These are phyloP conservation scores for Scolanthus callimorphus DNA, from an alignment of 92 coral and sea anemone species.

Conservation along the genomic window DNA sequence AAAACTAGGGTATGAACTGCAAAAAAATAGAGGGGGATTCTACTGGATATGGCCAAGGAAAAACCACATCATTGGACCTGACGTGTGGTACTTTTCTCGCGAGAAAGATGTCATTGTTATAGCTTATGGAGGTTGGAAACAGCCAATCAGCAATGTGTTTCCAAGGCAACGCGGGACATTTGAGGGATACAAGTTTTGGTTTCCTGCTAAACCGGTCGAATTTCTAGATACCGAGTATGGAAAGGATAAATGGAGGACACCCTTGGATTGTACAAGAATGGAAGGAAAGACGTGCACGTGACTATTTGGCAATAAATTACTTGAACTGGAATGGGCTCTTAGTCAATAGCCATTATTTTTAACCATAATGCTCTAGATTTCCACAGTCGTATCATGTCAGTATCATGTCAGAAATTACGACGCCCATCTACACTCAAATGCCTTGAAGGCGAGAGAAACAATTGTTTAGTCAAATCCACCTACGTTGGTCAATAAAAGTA, in stretches of 20 bases:
- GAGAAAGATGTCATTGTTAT: background rate
- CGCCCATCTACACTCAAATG: too few relatives aligned
- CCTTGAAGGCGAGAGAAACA: too few relatives aligned
- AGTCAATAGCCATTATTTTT: too few relatives aligned
- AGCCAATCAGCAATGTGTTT: slow-evolving; percentile 1
- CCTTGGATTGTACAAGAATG: background rate
- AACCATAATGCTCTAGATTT: too few relatives aligned
- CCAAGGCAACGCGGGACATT: slow-evolving; percentile 13
- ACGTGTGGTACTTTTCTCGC: background rate
- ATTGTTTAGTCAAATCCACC: too few relatives aligned
- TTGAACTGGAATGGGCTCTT: too few relatives aligned
- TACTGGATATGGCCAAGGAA: background rate
- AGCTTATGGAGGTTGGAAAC: background rate
- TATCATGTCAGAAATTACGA: too few relatives aligned
- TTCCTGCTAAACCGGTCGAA: slow-evolving; percentile 3
- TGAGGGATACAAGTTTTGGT: slow-evolving; percentile 17
- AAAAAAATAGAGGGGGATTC: background rate
- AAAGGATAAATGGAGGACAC: slow-evolving; percentile 8
- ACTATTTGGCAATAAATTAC: too few relatives aligned
- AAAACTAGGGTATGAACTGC: background rate
- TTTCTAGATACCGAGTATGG: slow-evolving; percentile 7
- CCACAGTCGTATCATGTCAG: too few relatives aligned
- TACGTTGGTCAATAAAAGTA: too few relatives aligned
- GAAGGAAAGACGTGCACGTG: background rate
- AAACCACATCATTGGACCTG: background rate